Percentiles rank a stretch among this genome's conserved stretches.
Conservation (phyloP, 2,113 vertebrate species). For the Cyanoliseus patagonus region DNA sequence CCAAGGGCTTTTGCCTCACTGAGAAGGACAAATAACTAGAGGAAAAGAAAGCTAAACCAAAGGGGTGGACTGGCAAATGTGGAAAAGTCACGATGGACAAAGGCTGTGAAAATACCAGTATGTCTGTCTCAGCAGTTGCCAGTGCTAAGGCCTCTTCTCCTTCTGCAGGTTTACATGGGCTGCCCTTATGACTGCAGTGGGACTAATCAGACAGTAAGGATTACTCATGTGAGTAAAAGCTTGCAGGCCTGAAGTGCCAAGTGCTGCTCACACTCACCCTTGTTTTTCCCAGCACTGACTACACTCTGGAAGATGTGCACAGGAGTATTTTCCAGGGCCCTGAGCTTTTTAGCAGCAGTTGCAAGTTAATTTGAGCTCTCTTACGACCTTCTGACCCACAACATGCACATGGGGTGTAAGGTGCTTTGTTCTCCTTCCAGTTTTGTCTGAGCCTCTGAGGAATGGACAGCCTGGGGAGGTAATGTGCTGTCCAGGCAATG, state of each 20-base stretch:
- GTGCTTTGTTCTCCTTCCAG: slow-evolving; percentile 27
- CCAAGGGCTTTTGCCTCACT: neutral
- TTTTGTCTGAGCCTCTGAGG: slow-evolving; percentile 17
- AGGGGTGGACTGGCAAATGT: neutral
- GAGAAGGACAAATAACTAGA: neutral
- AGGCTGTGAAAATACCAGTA: neutral
- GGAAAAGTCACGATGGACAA: neutral
- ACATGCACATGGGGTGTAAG: slow-evolving; percentile 35
- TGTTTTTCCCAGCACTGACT: neutral
- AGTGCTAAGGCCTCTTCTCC: neutral
- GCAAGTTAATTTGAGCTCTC: slow-evolving; percentile 19
- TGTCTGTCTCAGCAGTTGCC: neutral
- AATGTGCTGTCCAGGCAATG: neutral
- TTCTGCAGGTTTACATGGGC: neutral
- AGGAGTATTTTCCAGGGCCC: neutral
- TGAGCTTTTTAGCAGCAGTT: neutral
- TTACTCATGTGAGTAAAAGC: neutral
- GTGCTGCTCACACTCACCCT: neutral
- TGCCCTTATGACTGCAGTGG: neutral
- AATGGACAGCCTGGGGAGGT: neutral
- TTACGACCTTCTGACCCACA: slow-evolving; percentile 1
- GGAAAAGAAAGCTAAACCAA: neutral
- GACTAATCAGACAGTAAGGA: neutral
- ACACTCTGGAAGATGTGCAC: neutral
- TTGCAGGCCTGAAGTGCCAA: neutral